phyloP scores from a whole-genome alignment of 2,888 invertebrate genomes.

The Papilio gigon region DNA sequence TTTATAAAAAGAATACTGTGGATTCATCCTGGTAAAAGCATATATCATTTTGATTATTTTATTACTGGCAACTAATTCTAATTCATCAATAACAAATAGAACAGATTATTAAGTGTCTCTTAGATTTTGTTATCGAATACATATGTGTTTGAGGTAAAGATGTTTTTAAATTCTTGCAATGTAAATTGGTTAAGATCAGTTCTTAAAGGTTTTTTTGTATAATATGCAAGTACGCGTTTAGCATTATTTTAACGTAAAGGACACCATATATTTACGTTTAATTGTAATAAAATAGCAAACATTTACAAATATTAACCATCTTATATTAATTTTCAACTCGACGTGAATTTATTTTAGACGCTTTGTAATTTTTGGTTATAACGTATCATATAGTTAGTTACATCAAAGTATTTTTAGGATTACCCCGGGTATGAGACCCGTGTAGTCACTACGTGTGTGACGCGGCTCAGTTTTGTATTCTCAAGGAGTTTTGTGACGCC shows the following conservation, averaged over 20 bases:
- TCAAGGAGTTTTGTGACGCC: conserved; percentile 51
- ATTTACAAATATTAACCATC: too few species aligned
- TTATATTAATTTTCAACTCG: too few species aligned
- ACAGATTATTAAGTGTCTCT: too few species aligned
- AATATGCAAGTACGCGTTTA: neutral
- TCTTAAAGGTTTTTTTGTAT: neutral
- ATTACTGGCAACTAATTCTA: too few species aligned
- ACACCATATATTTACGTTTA: neutral
- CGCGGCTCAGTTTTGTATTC: conserved; percentile 50
- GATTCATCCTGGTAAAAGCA: too few species aligned
- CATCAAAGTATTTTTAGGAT: neutral
- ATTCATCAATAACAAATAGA: too few species aligned
- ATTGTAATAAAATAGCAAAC: too few species aligned
- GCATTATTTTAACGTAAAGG: neutral
- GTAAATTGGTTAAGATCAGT: conserved; percentile 20
- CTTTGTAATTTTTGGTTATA: neutral
- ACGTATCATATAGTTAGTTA: neutral
- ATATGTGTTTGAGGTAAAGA: neutral
- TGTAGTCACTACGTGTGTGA: conserved; percentile 43
- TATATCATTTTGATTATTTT: too few species aligned
- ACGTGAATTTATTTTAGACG: too few species aligned
- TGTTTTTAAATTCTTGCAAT: conserved; percentile 14
- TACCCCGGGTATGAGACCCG: neutral
- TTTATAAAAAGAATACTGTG: too few species aligned
- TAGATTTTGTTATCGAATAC: too few species aligned